phyloP scores from a whole-genome alignment of 2,113 vertebrate genomes.

The Scomber colias region DNA sequence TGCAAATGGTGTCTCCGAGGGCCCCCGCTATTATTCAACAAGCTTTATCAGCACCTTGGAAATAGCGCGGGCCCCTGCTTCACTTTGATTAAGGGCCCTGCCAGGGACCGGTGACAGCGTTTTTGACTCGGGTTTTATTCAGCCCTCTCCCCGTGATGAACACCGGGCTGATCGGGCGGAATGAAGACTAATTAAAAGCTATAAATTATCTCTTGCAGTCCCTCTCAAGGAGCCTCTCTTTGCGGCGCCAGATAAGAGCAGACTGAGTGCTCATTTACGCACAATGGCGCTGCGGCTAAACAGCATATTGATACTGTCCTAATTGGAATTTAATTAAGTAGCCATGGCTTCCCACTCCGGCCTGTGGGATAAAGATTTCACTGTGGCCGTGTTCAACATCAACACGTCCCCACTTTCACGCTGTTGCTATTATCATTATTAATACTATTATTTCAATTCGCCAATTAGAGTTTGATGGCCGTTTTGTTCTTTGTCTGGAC shows the following conservation, averaged over 20 bases:
- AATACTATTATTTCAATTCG: slow-evolving; percentile 67
- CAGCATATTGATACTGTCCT: slow-evolving; percentile 98
- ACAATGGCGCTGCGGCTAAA: slow-evolving; percentile 96
- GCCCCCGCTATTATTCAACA: slow-evolving; percentile 95
- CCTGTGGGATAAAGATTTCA: slow-evolving; percentile 98
- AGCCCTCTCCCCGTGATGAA: slow-evolving; percentile 91
- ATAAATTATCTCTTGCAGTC: slow-evolving; percentile 94
- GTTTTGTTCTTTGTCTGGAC: slow-evolving; percentile 23
- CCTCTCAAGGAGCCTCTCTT: slow-evolving; percentile 93
- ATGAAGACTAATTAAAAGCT: slow-evolving; percentile 99
- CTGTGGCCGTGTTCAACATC: slow-evolving; percentile 92
- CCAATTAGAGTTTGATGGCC: slow-evolving; percentile 64
- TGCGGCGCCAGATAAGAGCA: slow-evolving; percentile 95
- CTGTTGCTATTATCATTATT: slow-evolving; percentile 64
- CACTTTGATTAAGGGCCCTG: slow-evolving; percentile 98
- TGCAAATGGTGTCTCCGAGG: slow-evolving; percentile 98
- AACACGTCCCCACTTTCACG: slow-evolving; percentile 83
- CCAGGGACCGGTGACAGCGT: slow-evolving; percentile 96
- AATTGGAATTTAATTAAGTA: slow-evolving; percentile 99
- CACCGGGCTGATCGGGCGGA: slow-evolving; percentile 96
- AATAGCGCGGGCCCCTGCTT: slow-evolving; percentile 94
- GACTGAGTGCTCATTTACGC: slow-evolving; percentile 92
- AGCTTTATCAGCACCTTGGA: slow-evolving; percentile 99
- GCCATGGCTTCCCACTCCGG: slow-evolving; percentile 85
- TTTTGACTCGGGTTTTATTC: slow-evolving; percentile 94